A percentile compares a stretch with the other conserved stretches of the same genome.
Evolutionary conservation across 2,888 invertebrate genomes (phyloP).

Genomic region (Ectropis crepuscularia): DNA sequence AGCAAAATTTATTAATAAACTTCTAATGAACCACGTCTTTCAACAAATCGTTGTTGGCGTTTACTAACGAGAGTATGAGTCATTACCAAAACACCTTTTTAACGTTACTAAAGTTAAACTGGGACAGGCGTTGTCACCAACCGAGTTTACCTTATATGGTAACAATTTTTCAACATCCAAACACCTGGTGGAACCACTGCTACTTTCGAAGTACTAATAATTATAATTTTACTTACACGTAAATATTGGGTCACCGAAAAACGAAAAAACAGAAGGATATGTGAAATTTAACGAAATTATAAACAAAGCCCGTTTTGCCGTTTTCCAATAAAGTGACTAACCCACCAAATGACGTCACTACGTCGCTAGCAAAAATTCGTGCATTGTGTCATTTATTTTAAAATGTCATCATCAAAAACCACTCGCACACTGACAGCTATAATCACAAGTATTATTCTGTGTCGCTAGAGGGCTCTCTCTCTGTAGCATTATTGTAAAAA

Average conservation of each 20-base stretch:
- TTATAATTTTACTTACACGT: conserved; percentile 48
- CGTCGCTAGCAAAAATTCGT: no score
- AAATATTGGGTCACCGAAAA: conserved; percentile 32
- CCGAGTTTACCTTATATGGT: conserved; percentile 68
- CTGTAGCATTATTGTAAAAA: no score
- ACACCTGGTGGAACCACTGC: conserved; percentile 52
- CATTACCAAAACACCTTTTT: conserved; percentile 59
- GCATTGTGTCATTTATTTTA: no score
- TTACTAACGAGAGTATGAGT: conserved; percentile 63
- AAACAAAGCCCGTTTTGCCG: not conserved
- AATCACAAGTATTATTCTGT: no score
- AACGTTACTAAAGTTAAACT: conserved; percentile 57
- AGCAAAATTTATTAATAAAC: conserved; percentile 55
- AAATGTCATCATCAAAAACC: no score
- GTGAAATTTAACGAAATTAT: conserved; percentile 34
- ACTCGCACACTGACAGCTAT: no score
- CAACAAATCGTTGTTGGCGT: conserved; percentile 55
- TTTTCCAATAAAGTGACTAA: no score
- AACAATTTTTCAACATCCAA: conserved; percentile 51
- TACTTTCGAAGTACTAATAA: conserved; percentile 4
- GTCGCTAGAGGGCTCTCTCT: no score
- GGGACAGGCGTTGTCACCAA: conserved; percentile 63
- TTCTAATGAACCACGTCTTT: conserved; percentile 50
- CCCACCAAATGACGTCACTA: no score
- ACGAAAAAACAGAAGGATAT: conserved; percentile 39